phyloP scores from a whole-genome alignment of 2,797 vertebrate genomes.

The Acrocephalus scirpaceus region DNA sequence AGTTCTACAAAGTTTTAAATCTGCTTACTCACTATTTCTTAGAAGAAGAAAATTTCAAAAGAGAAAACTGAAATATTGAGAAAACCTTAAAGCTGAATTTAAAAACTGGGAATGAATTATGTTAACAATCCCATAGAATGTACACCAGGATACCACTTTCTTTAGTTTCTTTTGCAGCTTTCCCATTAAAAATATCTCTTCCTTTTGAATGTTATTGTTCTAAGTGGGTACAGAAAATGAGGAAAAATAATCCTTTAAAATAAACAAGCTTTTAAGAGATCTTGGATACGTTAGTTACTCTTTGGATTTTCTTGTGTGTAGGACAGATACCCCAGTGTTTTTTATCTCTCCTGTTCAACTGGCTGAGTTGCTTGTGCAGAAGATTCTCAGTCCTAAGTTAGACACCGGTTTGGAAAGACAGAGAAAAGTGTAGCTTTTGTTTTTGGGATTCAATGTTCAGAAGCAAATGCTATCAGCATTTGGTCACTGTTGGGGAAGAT shows the following conservation, averaged over 20 bases:
- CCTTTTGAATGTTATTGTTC: not conserved
- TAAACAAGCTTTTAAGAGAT: not conserved
- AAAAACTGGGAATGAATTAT: not conserved
- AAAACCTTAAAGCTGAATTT: not conserved
- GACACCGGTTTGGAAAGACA: not conserved
- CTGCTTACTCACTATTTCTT: not conserved
- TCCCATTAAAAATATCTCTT: not conserved
- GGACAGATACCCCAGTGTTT: accelerated
- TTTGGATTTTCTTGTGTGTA: not conserved
- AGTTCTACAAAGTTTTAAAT: not conserved
- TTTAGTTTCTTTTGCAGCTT: not conserved
- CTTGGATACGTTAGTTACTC: not conserved
- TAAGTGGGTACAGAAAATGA: not conserved
- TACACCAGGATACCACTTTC: not conserved
- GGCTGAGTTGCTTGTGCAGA: not conserved
- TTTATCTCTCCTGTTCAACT: not conserved
- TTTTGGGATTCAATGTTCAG: not conserved
- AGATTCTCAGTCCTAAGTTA: not conserved
- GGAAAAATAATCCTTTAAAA: not conserved
- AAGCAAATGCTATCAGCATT: not conserved
- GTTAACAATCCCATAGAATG: not conserved
- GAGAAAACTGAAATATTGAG: not conserved
- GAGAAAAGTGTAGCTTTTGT: not conserved
- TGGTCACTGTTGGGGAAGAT: not conserved
- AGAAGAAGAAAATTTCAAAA: not conserved